These are phyloP conservation scores for Amphiura filiformis DNA, from an alignment of 35 echinoderm and acorn worm genomes.

Conservation along the genomic window DNA sequence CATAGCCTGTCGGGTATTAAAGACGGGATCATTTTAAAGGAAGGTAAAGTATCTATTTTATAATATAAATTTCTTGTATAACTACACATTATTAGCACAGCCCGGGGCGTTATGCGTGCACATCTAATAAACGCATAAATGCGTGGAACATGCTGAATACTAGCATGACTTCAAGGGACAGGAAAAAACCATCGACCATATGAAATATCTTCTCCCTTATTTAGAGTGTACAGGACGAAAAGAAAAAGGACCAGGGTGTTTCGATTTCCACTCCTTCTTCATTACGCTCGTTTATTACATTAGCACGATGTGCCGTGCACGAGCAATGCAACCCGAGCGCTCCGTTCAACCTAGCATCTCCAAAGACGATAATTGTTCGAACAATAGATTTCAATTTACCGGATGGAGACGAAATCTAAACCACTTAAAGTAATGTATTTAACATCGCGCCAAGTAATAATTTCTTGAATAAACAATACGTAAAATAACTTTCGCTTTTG, in stretches of 20 bases:
- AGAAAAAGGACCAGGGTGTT: slow-evolving; percentile 29
- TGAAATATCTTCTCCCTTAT: background rate
- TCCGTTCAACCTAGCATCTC: background rate
- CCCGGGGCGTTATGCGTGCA: slow-evolving; percentile 14
- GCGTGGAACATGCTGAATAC: slow-evolving; percentile 51
- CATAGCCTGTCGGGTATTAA: too few relatives aligned
- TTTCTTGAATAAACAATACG: slow-evolving; percentile 73
- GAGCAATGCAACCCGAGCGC: slow-evolving; percentile 61
- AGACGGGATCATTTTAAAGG: too few relatives aligned
- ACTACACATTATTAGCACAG: background rate
- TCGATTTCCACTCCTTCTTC: slow-evolving; percentile 46
- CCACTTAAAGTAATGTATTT: slow-evolving; percentile 87
- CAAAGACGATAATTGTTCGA: slow-evolving; percentile 58
- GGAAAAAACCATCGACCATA: background rate
- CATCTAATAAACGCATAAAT: slow-evolving; percentile 58
- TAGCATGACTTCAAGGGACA: background rate
- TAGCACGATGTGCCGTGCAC: slow-evolving; percentile 34
- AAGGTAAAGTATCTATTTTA: too few relatives aligned
- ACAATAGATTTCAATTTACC: slow-evolving; percentile 80
- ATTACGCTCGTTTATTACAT: slow-evolving; percentile 69
- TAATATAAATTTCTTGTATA: too few relatives aligned
- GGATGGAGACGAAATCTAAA: slow-evolving; percentile 74
- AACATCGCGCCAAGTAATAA: slow-evolving; percentile 78
- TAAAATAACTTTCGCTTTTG: slow-evolving; percentile 65
- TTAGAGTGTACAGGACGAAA: background rate